Percentiles rank a stretch among this genome's conserved stretches.
phyloP scores from a whole-genome alignment of 2,888 invertebrate species.

The Gryllus longicercus region DNA sequence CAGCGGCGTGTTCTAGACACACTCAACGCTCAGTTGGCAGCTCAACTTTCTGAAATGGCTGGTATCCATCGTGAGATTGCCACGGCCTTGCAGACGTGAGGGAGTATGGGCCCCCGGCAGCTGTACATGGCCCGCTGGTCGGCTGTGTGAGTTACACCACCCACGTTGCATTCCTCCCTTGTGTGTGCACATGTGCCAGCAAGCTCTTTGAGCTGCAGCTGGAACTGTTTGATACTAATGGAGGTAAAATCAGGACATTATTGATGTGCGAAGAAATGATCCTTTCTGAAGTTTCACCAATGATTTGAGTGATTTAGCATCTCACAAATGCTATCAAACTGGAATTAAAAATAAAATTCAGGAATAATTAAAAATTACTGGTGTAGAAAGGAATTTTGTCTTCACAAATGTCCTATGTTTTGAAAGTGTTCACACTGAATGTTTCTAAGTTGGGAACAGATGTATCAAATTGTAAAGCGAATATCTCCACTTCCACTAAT shows the following conservation, averaged over 20 bases:
- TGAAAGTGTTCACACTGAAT: slow-evolving; percentile 17
- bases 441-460: background rate
- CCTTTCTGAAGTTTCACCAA: too few species aligned
- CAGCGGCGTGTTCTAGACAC: slow-evolving; percentile 77
- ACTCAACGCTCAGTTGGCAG: slow-evolving; percentile 76
- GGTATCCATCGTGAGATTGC: slow-evolving; percentile 80
- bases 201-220: background rate
- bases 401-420: background rate
- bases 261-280: background rate
- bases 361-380: too few species aligned
- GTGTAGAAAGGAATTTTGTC: background rate
- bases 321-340: too few species aligned
- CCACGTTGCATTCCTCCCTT: background rate
- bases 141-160: slow-evolving; percentile 26
- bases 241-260: background rate
- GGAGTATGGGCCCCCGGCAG: slow-evolving; percentile 21
- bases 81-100: slow-evolving; percentile 74
- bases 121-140: slow-evolving; percentile 31
- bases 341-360: too few species aligned
- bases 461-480: background rate
- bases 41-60: slow-evolving; percentile 74
- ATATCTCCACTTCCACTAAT: background rate
- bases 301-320: too few species aligned
- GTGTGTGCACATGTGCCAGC: background rate
- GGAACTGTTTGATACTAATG: background rate